phyloP scores from a whole-genome alignment of 2,113 vertebrate species.

The Panthera tigris region DNA sequence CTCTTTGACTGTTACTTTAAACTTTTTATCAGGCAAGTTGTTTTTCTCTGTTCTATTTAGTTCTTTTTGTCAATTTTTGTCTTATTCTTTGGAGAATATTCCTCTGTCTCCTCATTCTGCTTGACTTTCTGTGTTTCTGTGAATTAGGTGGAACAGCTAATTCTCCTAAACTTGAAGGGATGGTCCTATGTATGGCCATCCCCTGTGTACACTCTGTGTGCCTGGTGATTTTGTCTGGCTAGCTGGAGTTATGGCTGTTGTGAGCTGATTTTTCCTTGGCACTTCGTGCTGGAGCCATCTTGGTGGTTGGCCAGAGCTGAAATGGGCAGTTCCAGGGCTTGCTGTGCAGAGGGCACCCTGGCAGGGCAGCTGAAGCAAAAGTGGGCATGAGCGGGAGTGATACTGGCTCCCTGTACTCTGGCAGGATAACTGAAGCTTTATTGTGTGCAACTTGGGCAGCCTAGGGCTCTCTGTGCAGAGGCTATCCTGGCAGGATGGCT shows the following conservation, averaged over 20 bases:
- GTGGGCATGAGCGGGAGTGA: neutral
- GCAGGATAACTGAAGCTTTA: neutral
- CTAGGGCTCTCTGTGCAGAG: neutral
- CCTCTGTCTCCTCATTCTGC: neutral
- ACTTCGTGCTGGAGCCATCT: neutral
- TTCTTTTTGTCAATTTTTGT: neutral
- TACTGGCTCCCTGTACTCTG: neutral
- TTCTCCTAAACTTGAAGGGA: neutral
- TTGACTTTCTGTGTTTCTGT: neutral
- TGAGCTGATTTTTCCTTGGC: neutral
- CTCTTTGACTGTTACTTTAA: neutral
- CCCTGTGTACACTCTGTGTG: neutral
- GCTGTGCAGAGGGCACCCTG: neutral
- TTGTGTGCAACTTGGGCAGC: neutral
- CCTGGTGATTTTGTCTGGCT: neutral
- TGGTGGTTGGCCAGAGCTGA: neutral
- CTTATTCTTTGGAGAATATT: neutral
- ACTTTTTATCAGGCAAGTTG: neutral
- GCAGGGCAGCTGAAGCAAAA: neutral
- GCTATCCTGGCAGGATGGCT: neutral
- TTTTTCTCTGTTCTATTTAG: neutral
- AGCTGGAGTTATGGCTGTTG: neutral
- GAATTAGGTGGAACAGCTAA: neutral
- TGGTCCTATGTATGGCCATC: neutral
- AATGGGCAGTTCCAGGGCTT: neutral